phyloP scores from a whole-genome alignment of 2,888 invertebrate species.

The Agrotis clavis region DNA sequence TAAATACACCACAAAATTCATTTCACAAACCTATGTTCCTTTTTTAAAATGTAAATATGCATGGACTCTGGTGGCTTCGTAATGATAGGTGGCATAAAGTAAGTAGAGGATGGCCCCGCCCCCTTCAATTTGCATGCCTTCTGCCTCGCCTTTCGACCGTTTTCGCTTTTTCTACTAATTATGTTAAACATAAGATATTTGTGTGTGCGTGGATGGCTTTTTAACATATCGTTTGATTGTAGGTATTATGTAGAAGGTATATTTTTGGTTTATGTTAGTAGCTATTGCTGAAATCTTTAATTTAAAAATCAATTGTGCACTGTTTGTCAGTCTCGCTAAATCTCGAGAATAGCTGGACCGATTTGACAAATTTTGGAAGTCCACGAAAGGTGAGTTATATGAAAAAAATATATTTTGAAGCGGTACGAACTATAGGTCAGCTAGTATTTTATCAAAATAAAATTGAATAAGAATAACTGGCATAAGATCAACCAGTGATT shows the following conservation, averaged over 20 bases:
- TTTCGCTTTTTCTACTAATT: slow-evolving; percentile 57
- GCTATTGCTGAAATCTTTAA: no score
- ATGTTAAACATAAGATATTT: slow-evolving; percentile 43
- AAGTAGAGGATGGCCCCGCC: slow-evolving; percentile 49
- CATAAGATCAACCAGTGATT: neutral
- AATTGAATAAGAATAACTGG: neutral
- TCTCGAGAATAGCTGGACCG: no score
- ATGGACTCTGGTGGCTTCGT: slow-evolving; percentile 30
- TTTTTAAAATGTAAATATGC: slow-evolving; percentile 46
- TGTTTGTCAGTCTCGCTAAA: no score
- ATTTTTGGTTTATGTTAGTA: neutral
- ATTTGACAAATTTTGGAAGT: no score
- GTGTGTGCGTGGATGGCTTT: slow-evolving; percentile 29
- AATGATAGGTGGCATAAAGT: slow-evolving; percentile 41
- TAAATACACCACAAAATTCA: slow-evolving; percentile 27
- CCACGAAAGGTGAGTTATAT: no score
- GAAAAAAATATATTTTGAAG: no score
- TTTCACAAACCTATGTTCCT: slow-evolving; percentile 36
- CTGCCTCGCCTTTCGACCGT: slow-evolving; percentile 49
- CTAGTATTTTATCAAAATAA: neutral
- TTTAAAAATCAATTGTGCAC: no score
- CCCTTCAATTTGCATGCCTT: slow-evolving; percentile 57
- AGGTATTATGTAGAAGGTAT: slow-evolving; percentile 6
- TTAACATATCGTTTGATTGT: slow-evolving; percentile 8
- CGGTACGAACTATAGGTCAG: no score